Base-by-base conservation (phyloP, 1,140 invertebrate genomes). In the Triops cancriformis region DNA sequence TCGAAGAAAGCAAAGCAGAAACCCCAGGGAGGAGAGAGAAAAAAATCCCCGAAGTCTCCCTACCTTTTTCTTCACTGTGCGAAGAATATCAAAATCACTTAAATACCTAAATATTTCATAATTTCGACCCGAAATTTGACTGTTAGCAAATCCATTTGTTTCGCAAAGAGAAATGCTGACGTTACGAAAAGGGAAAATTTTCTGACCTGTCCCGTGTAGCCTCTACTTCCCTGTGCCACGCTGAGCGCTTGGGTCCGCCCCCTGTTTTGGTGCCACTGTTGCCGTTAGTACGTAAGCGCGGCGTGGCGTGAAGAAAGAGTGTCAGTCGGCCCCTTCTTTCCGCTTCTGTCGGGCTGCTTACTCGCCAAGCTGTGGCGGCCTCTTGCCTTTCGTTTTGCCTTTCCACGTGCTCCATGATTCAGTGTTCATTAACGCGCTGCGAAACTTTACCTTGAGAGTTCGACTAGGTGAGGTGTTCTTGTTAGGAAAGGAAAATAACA, bases 281-380 rank as follows among this genome's bases (percentile, higher is more conserved):
- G 51, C 51, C 23, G 51, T 64, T 64, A 64, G 51, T 64, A 64
- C 51, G 51, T 64, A 64, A 64, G 51, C 51, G 51, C 51, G 51
- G 51, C n/a, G 51, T 64, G 51, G 51, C 51, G n/a, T 64, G 51
- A 64, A 64, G 51, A 64, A 23, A 64, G 51, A 64, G 51, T 64
- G 51, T 64, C 51, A 64, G 51, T 64, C 51, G 51, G 51, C 51
- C 51, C 51, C 51, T 64, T 64, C 51, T 64, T 64, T 64, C 51
- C 51, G 51, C 51, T 64, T 64, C 51, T 64, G 51, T 64, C 51
- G 51, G 51, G 51, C 51, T 64, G 51, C 51, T 64, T 23, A 64
- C 51, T 64, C 18, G 51, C 14, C n/a, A 64, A 64, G 51, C 51
- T 64, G 51, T 23, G 51, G 51, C 51, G 14, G 14, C 51, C 51